Evolutionary conservation across 2,888 invertebrate genomes (phyloP).

Genomic region (Troilus luridus): DNA sequence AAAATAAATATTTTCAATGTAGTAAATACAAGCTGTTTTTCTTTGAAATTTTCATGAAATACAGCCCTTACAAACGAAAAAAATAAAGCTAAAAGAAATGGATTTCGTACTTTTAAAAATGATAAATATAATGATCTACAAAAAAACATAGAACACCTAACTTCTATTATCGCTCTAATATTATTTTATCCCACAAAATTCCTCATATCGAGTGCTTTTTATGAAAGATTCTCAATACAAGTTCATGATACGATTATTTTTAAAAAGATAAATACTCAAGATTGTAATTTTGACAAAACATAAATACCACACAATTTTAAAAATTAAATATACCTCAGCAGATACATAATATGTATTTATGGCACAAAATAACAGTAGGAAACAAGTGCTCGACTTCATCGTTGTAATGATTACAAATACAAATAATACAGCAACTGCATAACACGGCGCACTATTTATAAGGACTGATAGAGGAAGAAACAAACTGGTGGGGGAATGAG

Average conservation of each 20-base stretch:
- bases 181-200: not conserved
- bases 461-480: not conserved
- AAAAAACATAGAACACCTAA: not conserved
- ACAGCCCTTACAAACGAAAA: no score
- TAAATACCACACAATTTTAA: not conserved
- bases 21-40: no score
- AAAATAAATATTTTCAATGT: no score
- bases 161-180: not conserved
- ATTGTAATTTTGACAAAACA: not conserved
- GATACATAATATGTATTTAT: not conserved
- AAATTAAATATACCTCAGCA: slow-evolving; percentile 4
- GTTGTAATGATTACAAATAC: not conserved
- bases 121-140: no score
- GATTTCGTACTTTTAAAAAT: not conserved
- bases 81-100: not conserved
- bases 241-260: not conserved
- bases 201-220: not conserved
- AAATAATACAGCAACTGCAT: not conserved
- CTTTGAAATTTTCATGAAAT: no score
- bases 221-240: not conserved
- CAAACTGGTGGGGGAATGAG: slow-evolving; percentile 5
- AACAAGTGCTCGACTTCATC: not conserved
- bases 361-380: not conserved
- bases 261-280: not conserved
- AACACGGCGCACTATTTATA: slow-evolving; percentile 16